Evolutionary conservation across 2,888 invertebrate genomes (phyloP).

Genomic region (Mycalesis mineus): DNA sequence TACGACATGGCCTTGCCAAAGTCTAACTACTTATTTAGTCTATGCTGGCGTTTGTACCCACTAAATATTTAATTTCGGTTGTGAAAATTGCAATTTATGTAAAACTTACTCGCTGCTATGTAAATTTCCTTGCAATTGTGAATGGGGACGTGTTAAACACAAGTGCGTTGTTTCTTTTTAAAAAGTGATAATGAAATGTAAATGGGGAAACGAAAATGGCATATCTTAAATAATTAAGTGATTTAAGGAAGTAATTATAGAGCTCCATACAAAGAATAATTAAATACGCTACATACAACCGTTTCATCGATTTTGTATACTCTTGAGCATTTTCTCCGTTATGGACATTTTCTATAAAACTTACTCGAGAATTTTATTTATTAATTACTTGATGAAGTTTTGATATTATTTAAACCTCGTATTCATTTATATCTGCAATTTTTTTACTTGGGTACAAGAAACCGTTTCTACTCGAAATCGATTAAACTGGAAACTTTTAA

Average conservation of each 20-base stretch:
- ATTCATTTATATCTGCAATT: not conserved
- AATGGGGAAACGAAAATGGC: slow-evolving; percentile 47
- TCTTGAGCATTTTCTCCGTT: slow-evolving; percentile 23
- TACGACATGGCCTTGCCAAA: not conserved
- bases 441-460: not conserved
- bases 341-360: not conserved
- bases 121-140: slow-evolving; percentile 64
- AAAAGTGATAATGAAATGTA: slow-evolving; percentile 53
- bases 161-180: slow-evolving; percentile 61
- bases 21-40: slow-evolving; percentile 5
- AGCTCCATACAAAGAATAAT: slow-evolving; percentile 28
- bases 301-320: slow-evolving; percentile 6
- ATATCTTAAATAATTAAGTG: slow-evolving; percentile 50
- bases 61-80: slow-evolving; percentile 77
- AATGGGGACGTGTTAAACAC: slow-evolving; percentile 72
- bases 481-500: not conserved
- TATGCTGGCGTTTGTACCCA: slow-evolving; percentile 44
- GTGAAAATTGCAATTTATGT: slow-evolving; percentile 77
- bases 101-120: slow-evolving; percentile 67
- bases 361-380: not conserved
- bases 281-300: slow-evolving; percentile 9
- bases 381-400: not conserved
- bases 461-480: too few relatives aligned
- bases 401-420: not conserved
- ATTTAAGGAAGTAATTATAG: slow-evolving; percentile 32